phyloP scores from a whole-genome alignment of 2,888 invertebrate genomes.

The Pecten maximus region DNA sequence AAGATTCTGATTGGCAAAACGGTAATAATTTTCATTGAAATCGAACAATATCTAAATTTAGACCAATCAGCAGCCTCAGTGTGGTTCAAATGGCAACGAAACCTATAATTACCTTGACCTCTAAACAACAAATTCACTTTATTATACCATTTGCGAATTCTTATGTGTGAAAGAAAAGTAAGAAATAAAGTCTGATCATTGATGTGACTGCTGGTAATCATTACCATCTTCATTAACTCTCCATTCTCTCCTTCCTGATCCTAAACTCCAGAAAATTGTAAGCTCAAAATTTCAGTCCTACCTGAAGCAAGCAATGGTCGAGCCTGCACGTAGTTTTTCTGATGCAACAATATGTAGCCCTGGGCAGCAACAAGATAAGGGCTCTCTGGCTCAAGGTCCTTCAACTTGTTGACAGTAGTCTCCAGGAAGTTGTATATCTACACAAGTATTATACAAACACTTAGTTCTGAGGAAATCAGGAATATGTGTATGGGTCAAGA shows the following conservation, averaged over 20 bases:
- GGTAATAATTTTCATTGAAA: no score
- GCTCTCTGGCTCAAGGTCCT: conserved; percentile 37
- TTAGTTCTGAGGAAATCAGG: neutral
- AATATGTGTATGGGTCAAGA: neutral
- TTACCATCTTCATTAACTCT: no score
- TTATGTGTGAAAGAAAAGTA: no score
- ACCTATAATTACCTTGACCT: no score
- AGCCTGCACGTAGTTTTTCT: conserved; percentile 64
- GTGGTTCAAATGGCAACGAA: no score
- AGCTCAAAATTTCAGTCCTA: conserved; percentile 48
- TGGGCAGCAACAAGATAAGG: conserved; percentile 53
- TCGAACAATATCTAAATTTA: no score
- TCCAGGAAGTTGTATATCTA: neutral
- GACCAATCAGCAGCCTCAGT: no score
- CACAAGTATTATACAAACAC: neutral
- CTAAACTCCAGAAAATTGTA: neutral
- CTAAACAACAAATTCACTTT: no score
- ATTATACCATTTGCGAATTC: no score
- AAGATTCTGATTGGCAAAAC: no score
- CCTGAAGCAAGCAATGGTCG: conserved; percentile 63
- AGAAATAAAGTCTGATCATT: no score
- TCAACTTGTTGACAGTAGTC: neutral
- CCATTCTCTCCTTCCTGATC: neutral
- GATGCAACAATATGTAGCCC: conserved; percentile 62
- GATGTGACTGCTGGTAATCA: no score